Evolutionary conservation across 2,797 vertebrate species (phyloP), one percentile per base, ranked within the genome.

Genomic region (Morelia viridis): DNA sequence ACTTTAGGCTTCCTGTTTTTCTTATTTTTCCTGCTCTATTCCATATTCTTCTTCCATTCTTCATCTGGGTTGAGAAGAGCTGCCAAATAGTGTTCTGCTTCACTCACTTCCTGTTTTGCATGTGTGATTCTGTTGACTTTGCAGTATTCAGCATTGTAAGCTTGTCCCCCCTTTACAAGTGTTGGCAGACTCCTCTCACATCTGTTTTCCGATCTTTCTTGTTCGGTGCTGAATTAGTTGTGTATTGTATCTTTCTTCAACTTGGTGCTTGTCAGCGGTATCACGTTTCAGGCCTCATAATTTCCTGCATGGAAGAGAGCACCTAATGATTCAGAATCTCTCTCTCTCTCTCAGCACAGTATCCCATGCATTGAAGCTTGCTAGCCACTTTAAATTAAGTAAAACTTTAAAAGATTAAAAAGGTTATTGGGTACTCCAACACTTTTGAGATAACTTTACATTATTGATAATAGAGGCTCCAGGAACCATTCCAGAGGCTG

Each of bases 1-100:
- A 8, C 4, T 15, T 80, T 50, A 17, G 46, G 22, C 91, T 94
- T 90, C 83, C 50, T 94, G 93, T 94, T 92, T 65, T 58, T 35
- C 26, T 76, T 56, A 1, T 4, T 68, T 0, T 1, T 35, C 28
- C 31, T 15, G 60, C 24, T 7, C 0, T 50, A 2, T 41, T 3
- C 57, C 1, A 12, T 11, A 88, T n/a, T 87, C 35, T 10, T 68
- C 80, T 53, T 85, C 12, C n/a, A 26, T 76, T 95, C 91, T 85
- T 89, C 60, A 12, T 89, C 58, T 88, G 31, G 28, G 92, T 94
- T 84, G 11, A 5, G 17, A 4, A 62, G 2, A 90, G 0, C 57
- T 68, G 13, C 87, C 13, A 90, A 86, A 88, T n/a, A 89, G 0
- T 0, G 0, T 0, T 62, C 91, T 94, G 89, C 15, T 60, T 94